Base-by-base conservation (phyloP, 2,888 invertebrate species). In the Eurytoma californica region DNA sequence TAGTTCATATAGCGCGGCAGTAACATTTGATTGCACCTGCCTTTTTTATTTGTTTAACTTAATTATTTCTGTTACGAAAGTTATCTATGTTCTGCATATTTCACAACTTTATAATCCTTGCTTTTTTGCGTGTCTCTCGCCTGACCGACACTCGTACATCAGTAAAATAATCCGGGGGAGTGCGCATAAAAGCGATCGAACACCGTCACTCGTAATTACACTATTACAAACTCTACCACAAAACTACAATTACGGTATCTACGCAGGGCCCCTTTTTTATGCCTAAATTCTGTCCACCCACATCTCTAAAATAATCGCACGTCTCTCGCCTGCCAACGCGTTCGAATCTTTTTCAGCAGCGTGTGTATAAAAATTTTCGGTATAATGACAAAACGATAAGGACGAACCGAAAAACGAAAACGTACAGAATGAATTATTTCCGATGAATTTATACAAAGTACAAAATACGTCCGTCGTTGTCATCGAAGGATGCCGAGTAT, bases 401-500 rank as follows among this genome's bases (percentile, higher is more conserved):
- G n/a, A 18, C 16, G 12, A 67, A 39, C 14, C 53, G 13, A 30
- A 65, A 72, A 9, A 55, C 3, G 7, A 63, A 47, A 74, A 2
- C 16, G 61, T 30, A 0, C 28, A 28, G 9, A 57, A 13, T 16
- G 28, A 16, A 28, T 39, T 39, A 39, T 14, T 28, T 53, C 20
- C 28, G 58, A 70, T 47, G 69, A 83, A 83, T 72, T 39, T 79
- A 82, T 82, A 81, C 80, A 84, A 86, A 84, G 84, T 88, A 87
- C 85, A 87, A 87, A 87, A 87, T 85, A 86, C 83, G 83, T 85
- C 81, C 82, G 82, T 86, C 86, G 84, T 86, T 87, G 86, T 86
- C 83, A 76, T 76, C 76, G 76, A 80, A 80, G 28, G 20, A 70
- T 75, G n/a, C 61, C n/a, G 3, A 70, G 53, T 28, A 13, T 39